These are phyloP conservation scores for Griposia aprilina DNA, from an alignment of 2,888 invertebrate species.

Conservation along the genomic window DNA sequence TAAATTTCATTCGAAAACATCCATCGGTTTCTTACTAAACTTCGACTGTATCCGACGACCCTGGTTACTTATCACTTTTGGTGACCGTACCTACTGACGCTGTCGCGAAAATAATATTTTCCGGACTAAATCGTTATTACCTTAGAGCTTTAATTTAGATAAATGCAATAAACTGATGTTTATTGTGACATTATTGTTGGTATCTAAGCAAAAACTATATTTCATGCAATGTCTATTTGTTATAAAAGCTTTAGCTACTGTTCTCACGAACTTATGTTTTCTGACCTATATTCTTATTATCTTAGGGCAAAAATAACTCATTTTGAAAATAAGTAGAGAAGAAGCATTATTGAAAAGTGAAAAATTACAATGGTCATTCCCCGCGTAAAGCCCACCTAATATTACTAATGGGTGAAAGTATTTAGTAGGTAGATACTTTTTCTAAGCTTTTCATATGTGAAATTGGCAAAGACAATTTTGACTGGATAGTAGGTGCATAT, in stretches of 20 bases:
- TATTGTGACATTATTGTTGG: not conserved
- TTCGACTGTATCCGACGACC: too few relatives aligned
- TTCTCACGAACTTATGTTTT: not conserved
- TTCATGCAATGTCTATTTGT: not conserved
- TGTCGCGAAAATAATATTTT: not conserved
- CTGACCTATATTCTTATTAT: not conserved
- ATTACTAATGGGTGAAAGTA: not conserved
- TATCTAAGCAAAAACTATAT: not conserved
- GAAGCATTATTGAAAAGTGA: not conserved
- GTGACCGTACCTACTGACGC: too few relatives aligned
- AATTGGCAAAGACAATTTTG: conserved; percentile 7
- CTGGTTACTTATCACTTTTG: too few relatives aligned
- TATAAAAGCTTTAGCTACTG: not conserved
- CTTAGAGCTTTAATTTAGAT: not conserved
- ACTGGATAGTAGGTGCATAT: not conserved
- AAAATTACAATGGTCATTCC: not conserved
- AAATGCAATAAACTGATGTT: not conserved
- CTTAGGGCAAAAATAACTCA: not conserved
- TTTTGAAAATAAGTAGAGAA: not conserved
- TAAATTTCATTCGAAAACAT: too few relatives aligned
- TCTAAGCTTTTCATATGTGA: not conserved
- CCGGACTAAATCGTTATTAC: not conserved
- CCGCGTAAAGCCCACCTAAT: not conserved
- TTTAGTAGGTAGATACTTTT: not conserved
- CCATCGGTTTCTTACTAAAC: too few relatives aligned